Conservation (phyloP, 2,888 invertebrate genomes). For the Furcula furcula region DNA sequence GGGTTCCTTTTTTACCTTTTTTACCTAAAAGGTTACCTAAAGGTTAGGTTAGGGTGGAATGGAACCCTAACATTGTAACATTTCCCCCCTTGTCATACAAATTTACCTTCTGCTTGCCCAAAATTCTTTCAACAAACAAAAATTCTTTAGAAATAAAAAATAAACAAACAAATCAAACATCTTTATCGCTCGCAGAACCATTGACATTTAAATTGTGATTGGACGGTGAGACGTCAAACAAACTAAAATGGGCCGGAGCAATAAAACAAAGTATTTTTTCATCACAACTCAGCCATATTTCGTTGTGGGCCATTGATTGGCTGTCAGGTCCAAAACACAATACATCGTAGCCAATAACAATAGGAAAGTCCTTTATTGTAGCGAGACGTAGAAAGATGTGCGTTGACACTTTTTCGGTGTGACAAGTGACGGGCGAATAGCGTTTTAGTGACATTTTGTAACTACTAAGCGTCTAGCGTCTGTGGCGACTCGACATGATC, state of each 20-base stretch:
- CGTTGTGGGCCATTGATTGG: slow-evolving; percentile 44
- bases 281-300: slow-evolving; percentile 37
- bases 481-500: too few species aligned
- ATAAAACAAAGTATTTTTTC: slow-evolving; percentile 36
- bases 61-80: too few species aligned
- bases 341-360: slow-evolving; percentile 39
- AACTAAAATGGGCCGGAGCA: slow-evolving; percentile 9
- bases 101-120: too few species aligned
- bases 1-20: too few species aligned
- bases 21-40: too few species aligned
- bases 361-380: slow-evolving; percentile 38
- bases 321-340: slow-evolving; percentile 46
- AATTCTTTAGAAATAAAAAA: too few species aligned
- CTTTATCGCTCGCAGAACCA: slow-evolving; percentile 2
- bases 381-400: slow-evolving; percentile 37
- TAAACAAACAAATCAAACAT: slow-evolving; percentile 7
- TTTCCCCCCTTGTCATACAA: too few species aligned
- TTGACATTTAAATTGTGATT: background rate
- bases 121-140: too few species aligned
- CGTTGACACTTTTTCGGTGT: slow-evolving; percentile 21
- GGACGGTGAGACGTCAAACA: slow-evolving; percentile 5
- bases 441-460: too few species aligned
- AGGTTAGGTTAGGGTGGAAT: too few species aligned
- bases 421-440: slow-evolving; percentile 9
- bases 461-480: too few species aligned